Conservation (phyloP, 2,113 vertebrate species). For the Pollachius pollachius region DNA sequence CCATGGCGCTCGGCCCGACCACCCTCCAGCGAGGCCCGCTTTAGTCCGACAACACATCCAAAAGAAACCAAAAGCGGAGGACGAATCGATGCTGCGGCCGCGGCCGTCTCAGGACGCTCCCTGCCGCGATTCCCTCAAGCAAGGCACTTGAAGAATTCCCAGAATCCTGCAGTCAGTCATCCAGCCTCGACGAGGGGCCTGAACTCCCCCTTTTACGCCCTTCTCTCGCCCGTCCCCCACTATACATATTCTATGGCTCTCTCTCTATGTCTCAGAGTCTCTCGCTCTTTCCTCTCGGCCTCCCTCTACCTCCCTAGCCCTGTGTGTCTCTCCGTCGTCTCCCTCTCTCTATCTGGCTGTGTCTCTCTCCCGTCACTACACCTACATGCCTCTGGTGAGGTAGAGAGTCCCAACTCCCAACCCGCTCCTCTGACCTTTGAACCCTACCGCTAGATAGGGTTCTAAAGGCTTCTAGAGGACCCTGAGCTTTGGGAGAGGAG, state of each 20-base stretch:
- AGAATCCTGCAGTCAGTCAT: neutral
- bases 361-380: no score
- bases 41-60: no score
- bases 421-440: no score
- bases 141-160: conserved; percentile 26
- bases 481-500: no score
- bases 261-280: neutral
- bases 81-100: neutral
- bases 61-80: neutral
- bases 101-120: neutral
- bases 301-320: neutral
- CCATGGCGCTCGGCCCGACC: no score
- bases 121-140: neutral
- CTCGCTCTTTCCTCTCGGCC: neutral
- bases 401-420: no score
- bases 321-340: neutral
- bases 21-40: no score
- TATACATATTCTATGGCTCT: neutral
- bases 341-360: neutral
- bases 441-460: no score
- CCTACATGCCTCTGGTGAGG: no score
- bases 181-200: neutral
- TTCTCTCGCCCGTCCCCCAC: neutral
- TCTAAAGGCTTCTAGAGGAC: no score
- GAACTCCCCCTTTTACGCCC: neutral